phyloP scores from a whole-genome alignment of 2,888 invertebrate genomes.

The Linnaemya vulpina region DNA sequence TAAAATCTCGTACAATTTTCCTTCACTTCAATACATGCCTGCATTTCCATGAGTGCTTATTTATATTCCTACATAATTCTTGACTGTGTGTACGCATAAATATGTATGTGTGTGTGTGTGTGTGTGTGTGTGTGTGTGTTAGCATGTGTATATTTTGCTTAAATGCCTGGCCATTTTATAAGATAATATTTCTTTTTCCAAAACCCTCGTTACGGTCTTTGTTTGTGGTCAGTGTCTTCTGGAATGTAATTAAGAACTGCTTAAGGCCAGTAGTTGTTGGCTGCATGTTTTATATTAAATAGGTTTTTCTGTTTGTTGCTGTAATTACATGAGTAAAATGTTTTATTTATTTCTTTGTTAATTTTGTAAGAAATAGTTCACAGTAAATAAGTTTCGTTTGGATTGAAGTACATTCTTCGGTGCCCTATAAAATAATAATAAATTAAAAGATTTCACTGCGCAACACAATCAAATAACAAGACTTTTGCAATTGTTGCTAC shows the following conservation, averaged over 20 bases:
- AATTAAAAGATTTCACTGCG: too few relatives aligned
- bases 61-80: too few relatives aligned
- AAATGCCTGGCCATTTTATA: background rate
- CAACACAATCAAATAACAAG: too few relatives aligned
- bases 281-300: conserved; percentile 32
- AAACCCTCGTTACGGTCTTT: background rate
- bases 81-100: background rate
- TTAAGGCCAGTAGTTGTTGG: conserved; percentile 55
- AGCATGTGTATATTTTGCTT: background rate
- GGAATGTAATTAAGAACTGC: conserved; percentile 57
- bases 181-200: background rate
- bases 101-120: background rate
- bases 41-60: background rate
- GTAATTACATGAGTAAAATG: background rate
- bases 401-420: too few relatives aligned
- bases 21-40: background rate
- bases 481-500: too few relatives aligned
- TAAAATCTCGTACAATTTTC: background rate
- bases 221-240: conserved; percentile 55
- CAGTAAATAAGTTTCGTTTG: too few relatives aligned
- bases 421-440: too few relatives aligned
- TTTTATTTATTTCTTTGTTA: too few relatives aligned
- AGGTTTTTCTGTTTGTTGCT: background rate
- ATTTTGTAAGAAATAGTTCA: too few relatives aligned
- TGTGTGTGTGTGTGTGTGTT: background rate